Evolutionary conservation across 2,113 vertebrate genomes (phyloP).

Genomic region (Circaetus gallicus): DNA sequence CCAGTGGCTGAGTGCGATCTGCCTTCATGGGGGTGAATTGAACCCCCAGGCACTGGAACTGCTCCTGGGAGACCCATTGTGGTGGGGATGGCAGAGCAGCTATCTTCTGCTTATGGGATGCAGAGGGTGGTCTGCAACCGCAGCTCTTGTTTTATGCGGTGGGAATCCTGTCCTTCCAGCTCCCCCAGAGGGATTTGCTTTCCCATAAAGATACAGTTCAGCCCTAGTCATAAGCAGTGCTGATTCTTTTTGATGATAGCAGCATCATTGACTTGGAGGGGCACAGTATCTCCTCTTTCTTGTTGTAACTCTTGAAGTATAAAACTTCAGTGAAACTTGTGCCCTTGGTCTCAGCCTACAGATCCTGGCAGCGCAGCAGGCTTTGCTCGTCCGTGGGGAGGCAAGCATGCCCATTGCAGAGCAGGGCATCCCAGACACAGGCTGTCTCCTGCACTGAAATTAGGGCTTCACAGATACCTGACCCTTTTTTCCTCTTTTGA

Average conservation of each 20-base stretch:
- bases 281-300: background rate
- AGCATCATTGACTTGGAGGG: background rate
- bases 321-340: background rate
- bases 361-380: background rate
- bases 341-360: background rate
- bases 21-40: fast-evolving
- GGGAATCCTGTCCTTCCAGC: background rate
- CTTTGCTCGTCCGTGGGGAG: fast-evolving
- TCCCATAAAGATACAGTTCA: background rate
- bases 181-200: background rate
- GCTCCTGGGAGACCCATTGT: background rate
- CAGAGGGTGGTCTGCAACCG: background rate
- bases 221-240: background rate
- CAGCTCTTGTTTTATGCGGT: background rate
- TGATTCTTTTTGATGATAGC: background rate
- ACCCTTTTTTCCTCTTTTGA: background rate
- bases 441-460: background rate
- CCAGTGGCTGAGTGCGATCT: background rate
- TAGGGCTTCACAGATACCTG: background rate
- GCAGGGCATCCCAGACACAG: background rate
- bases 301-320: background rate
- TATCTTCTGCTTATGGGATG: background rate
- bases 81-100: background rate
- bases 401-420: background rate
- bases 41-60: background rate